Percentiles rank a stretch among this genome's conserved stretches.
Conservation (phyloP, 2,113 vertebrate genomes). For the Lepus americanus region DNA sequence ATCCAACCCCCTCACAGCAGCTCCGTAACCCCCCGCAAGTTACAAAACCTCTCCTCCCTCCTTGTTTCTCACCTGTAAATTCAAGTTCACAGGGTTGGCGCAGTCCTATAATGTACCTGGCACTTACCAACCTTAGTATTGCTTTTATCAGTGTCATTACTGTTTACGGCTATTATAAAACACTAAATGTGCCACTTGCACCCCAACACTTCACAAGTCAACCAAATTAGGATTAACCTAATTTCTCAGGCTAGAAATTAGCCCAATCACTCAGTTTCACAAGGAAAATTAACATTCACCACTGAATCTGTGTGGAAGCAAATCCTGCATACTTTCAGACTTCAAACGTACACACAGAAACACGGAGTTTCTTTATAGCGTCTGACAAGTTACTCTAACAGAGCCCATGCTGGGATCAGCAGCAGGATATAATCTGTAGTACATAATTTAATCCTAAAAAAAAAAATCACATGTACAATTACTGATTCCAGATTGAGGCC, state of each 20-base stretch:
- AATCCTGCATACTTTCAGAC: not conserved
- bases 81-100: not conserved
- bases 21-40: not conserved
- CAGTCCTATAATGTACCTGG: not conserved
- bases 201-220: constrained; percentile 22
- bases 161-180: constrained; percentile 33
- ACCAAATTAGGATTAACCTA: constrained; percentile 50
- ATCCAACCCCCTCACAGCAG: not conserved
- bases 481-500: not conserved
- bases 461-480: not conserved
- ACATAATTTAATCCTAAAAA: not conserved
- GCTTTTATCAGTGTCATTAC: constrained; percentile 35
- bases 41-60: not conserved
- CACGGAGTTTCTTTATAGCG: not conserved
- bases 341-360: not conserved
- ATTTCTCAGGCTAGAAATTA: constrained; percentile 65
- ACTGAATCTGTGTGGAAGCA: not conserved
- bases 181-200: constrained; percentile 42
- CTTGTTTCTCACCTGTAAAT: constrained; percentile 29
- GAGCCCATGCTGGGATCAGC: not conserved
- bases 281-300: not conserved
- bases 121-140: not conserved
- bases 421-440: not conserved
- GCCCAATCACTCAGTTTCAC: not conserved
- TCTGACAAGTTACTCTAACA: not conserved